Evolutionary conservation across 2,797 vertebrate species (phyloP), one percentile per base, ranked within the genome.

Genomic region (Sebastolobus alascanus): DNA sequence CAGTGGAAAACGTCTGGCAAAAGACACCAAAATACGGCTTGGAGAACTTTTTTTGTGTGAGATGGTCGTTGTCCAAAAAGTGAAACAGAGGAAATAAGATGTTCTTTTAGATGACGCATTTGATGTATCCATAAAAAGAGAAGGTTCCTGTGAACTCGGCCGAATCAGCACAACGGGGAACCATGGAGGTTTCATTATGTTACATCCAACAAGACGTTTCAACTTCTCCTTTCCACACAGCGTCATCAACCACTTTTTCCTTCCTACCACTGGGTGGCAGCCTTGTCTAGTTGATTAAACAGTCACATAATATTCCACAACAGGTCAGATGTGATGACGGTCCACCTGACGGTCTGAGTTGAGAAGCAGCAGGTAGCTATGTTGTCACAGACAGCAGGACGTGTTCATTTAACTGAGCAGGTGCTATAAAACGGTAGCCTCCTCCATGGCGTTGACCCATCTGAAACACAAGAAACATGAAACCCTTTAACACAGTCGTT

Each of bases 371-470:
- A 90, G 89, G 91, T 92, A 87, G 90, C 79, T 87, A 40, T 87
- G 91, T 88, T 89, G 89, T 90, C 74, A 71, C 68, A 75, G 60
- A 70, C 63, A 84, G 79, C 67, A 64, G 61, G 27, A 9, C 6
- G 20, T 35, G 16, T 77, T 85, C 67, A n/a, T 40, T 60, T 35
- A 22, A 56, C 38, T 70, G 84, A 88, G 82, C 84, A 80, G 93
- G 84, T 97, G 97, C 97, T 99, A 99, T 97, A 99, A 97, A 93
- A 99, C 93, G 2, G 98, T 98, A 10, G 98, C 98, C 84, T 98
- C 97, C 91, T 98, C 97, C 93, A 99, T 98, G 90, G 98, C 98
- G 81, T 97, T 96, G 80, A 99, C 97, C 98, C 98, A 99, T 88
- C 98, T 99, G 94, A 50, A 92, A 94, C 84, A 95, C 38, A 86